phyloP scores from a whole-genome alignment of 2,888 invertebrate species.

The Cryptosula pallasiana region DNA sequence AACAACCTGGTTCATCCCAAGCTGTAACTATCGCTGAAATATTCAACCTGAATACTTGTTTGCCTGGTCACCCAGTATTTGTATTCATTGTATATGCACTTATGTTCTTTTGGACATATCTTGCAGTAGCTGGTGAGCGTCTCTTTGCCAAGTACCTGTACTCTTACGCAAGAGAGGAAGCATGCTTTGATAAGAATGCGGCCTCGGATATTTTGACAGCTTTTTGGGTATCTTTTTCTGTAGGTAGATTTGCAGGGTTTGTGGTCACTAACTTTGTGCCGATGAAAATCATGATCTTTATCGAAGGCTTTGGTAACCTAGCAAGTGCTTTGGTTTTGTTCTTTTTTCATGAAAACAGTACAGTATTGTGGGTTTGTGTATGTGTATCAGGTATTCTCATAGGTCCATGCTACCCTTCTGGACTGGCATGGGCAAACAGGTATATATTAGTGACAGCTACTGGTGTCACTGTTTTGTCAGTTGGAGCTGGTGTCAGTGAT shows the following conservation, averaged over 20 bases:
- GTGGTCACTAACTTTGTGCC: conserved; percentile 29
- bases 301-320: conserved; percentile 29
- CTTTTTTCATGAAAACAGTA: conserved; percentile 28
- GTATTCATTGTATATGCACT: background rate
- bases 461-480: conserved; percentile 29
- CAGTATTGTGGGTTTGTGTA: conserved; percentile 30
- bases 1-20: no score
- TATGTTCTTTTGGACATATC: conserved; percentile 1
- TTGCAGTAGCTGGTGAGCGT: conserved; percentile 9
- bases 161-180: conserved; percentile 1
- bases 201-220: conserved; percentile 31
- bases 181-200: conserved; percentile 29
- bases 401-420: conserved; percentile 31
- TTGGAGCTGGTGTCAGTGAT: conserved; percentile 30
- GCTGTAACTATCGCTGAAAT: background rate
- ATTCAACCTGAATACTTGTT: conserved; percentile 17
- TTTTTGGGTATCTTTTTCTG: conserved; percentile 31
- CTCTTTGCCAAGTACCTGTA: conserved; percentile 5
- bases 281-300: conserved; percentile 28
- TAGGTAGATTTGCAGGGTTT: conserved; percentile 30
- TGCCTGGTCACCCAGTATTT: conserved; percentile 12
- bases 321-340: conserved; percentile 29
- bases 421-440: conserved; percentile 31
- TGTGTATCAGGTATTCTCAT: conserved; percentile 29
- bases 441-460: conserved; percentile 31